phyloP scores from a whole-genome alignment of 2,113 vertebrate species.

The Channa argus region DNA sequence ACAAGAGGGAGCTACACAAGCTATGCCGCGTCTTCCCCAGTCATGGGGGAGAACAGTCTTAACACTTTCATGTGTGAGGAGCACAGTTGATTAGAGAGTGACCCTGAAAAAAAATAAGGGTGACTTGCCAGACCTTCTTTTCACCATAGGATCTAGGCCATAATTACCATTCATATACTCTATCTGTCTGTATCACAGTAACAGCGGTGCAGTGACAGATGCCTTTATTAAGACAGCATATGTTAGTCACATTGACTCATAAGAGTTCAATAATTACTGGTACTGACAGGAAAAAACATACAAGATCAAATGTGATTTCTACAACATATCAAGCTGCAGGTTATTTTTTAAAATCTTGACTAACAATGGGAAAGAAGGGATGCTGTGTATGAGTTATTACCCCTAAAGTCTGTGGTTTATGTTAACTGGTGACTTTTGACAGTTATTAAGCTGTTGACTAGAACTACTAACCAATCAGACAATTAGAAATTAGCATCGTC shows the following conservation, averaged over 20 bases:
- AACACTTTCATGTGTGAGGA: conserved; percentile 64
- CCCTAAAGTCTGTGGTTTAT: too few relatives aligned
- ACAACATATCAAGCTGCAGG: too few relatives aligned
- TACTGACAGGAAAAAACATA: too few relatives aligned
- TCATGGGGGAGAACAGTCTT: conserved; percentile 46
- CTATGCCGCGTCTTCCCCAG: conserved; percentile 38
- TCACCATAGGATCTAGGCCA: conserved; percentile 39
- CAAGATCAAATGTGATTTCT: too few relatives aligned
- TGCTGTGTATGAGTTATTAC: too few relatives aligned
- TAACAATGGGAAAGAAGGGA: too few relatives aligned
- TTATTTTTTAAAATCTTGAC: too few relatives aligned
- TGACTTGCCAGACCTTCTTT: conserved; percentile 66
- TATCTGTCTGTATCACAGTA: conserved; percentile 65
- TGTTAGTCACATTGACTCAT: conserved; percentile 3
- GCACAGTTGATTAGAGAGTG: conserved; percentile 72
- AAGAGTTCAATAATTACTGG: neutral
- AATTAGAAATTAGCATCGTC: too few relatives aligned
- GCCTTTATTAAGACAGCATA: conserved; percentile 58
- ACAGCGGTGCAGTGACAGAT: conserved; percentile 52
- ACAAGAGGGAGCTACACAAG: conserved; percentile 44
- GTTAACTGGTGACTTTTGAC: too few relatives aligned
- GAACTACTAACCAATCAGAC: too few relatives aligned
- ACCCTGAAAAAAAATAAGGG: conserved; percentile 67
- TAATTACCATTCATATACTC: conserved; percentile 71
- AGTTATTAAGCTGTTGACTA: too few relatives aligned